phyloP scores from a whole-genome alignment of 2,797 vertebrate genomes.

The Heterohyrax brucei region DNA sequence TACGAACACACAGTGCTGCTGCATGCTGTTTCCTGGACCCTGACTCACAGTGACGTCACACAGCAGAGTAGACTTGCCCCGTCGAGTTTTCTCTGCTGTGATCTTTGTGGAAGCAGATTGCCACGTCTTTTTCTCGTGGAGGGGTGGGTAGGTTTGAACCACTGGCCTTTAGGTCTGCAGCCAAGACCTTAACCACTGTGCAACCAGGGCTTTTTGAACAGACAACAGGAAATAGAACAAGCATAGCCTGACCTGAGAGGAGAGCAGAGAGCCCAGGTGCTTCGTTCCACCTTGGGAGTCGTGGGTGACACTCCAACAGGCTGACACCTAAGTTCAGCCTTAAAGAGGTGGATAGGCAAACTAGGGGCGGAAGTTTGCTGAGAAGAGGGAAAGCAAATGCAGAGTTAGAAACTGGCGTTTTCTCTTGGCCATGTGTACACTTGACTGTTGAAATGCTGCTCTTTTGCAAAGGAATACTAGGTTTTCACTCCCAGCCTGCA shows the following conservation, averaged over 20 bases:
- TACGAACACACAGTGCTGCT: rapidly evolving
- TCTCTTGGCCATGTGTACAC: not conserved
- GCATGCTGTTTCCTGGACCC: too few relatives aligned
- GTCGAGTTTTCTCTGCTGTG: too few relatives aligned
- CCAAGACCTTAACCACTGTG: too few relatives aligned
- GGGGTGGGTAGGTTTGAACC: too few relatives aligned
- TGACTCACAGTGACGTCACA: too few relatives aligned
- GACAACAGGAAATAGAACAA: rapidly evolving
- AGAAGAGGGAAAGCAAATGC: not conserved
- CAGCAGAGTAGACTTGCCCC: too few relatives aligned
- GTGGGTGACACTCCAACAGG: rapidly evolving
- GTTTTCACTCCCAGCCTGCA: not conserved
- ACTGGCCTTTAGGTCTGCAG: too few relatives aligned
- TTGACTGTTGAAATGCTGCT: not conserved
- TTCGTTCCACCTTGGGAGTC: rapidly evolving
- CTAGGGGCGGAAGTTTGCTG: not conserved
- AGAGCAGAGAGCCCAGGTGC: not conserved
- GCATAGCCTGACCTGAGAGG: rapidly evolving
- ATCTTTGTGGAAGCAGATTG: too few relatives aligned
- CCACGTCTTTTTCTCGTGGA: too few relatives aligned
- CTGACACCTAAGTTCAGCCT: rapidly evolving
- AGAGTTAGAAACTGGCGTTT: rapidly evolving
- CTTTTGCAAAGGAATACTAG: not conserved
- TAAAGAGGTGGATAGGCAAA: not conserved
- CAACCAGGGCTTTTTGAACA: not conserved